Evolutionary conservation across 2,113 vertebrate species (phyloP), one percentile per base, ranked within the genome.

Genomic region (Dicaeum eximium): DNA sequence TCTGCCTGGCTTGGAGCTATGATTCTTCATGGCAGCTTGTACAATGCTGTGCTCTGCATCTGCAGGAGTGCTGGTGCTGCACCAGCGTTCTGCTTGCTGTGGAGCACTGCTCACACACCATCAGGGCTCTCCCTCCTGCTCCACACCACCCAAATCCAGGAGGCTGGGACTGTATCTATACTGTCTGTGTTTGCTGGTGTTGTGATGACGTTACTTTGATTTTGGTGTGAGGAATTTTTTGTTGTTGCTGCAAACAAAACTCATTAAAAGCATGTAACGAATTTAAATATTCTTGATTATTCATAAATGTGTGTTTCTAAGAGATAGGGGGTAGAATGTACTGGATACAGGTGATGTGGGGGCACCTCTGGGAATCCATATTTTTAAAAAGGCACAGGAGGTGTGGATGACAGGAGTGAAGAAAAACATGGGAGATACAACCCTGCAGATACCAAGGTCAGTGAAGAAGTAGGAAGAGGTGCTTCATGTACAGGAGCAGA

Each of bases 101-200:
- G 8, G 12, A 75, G 7, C 48, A 60, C 9, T 10, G 18, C 16
- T 75, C 17, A 3, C 66, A 47, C 24, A 19, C 3, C 11, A 7
- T 3, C 2, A 1, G 8, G n/a, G 20, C 7, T 57, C 13, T 33
- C 42, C 21, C 30, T 85, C 23, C 33, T 62, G 37, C 17, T 42
- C 38, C 2, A 2, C 27, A n/a, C 2, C 22, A 53, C 23, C 33
- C 45, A 53, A 38, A 61, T 4, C n/a, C 54, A n/a, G 13, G 11
- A 44, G 19, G 6, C 13, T 28, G 10, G 40, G 23, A n/a, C 1
- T 3, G 3, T 20, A 7, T 42, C 40, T 20, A 0, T 11, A 16
- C 5, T 8, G 3, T 15, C 54, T 14, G 0, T 3, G 1, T 62
- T 62, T 53, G 23, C 24, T 11, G 1, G 6, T 74, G 62, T 31